Evolutionary conservation across 2,888 invertebrate genomes (phyloP).

Genomic region (Cryptocephalus primarius): DNA sequence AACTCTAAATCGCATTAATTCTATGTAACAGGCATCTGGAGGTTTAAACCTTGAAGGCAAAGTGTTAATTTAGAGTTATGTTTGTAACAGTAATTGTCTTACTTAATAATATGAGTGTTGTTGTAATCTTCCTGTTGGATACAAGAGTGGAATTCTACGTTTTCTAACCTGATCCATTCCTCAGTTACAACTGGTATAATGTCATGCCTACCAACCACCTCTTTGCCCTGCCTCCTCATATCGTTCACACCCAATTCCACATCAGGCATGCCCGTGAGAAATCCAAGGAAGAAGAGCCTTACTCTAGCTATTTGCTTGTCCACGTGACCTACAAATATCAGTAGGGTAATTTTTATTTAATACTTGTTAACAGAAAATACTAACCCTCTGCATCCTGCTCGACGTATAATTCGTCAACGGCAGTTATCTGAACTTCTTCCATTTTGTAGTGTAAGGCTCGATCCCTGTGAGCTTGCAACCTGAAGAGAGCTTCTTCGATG

Average conservation of each 20-base stretch:
- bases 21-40: constrained; percentile 95
- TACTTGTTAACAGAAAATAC: background rate
- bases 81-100: constrained; percentile 17
- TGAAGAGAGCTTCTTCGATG: constrained; percentile 88
- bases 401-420: constrained; percentile 85
- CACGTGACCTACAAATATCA: constrained; percentile 41
- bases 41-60: constrained; percentile 69
- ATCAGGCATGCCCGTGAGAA: constrained; percentile 92
- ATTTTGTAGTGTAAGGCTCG: constrained; percentile 86
- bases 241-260: constrained; percentile 97
- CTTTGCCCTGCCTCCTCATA: constrained; percentile 93
- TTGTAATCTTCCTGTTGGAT: constrained; percentile 88
- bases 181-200: constrained; percentile 98
- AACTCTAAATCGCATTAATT: constrained; percentile 90
- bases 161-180: constrained; percentile 96
- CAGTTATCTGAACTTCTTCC: constrained; percentile 90
- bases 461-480: constrained; percentile 73
- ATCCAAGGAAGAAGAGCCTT: constrained; percentile 89
- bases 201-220: constrained; percentile 97
- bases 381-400: constrained; percentile 75
- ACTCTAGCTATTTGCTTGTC: constrained; percentile 90
- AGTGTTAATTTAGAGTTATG: background rate
- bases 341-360: too few species aligned
- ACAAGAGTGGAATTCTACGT: constrained; percentile 87
- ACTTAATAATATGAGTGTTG: constrained; percentile 75